Evolutionary conservation across 2,888 invertebrate genomes (phyloP).

Genomic region (Tethea ocularis): DNA sequence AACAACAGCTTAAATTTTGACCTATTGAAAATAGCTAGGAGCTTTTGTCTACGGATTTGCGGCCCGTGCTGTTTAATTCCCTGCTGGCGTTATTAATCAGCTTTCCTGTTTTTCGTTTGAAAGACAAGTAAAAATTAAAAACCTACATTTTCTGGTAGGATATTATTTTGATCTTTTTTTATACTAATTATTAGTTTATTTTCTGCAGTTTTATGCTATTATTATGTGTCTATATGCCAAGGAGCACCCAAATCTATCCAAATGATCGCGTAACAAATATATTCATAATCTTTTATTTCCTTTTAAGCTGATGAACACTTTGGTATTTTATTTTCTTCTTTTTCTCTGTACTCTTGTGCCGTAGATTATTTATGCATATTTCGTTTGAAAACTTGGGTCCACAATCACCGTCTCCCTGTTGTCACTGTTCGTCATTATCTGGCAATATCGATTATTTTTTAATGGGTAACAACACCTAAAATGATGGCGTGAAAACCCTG

Average conservation of each 20-base stretch:
- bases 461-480: neutral
- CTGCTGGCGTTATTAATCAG: neutral
- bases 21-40: constrained; percentile 19
- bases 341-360: neutral
- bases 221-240: too few species aligned
- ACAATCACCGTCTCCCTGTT: neutral
- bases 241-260: too few species aligned
- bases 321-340: too few species aligned
- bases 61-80: neutral
- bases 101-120: neutral
- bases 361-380: too few species aligned
- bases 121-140: neutral
- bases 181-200: too few species aligned
- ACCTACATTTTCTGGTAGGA: too few species aligned
- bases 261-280: too few species aligned
- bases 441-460: neutral
- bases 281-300: too few species aligned
- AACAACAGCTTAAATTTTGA: constrained; percentile 11
- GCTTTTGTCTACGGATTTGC: constrained; percentile 21
- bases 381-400: neutral
- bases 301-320: too few species aligned
- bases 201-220: too few species aligned
- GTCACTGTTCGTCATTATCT: neutral
- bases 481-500: neutral
- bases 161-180: neutral